Evolutionary conservation across 2,888 invertebrate genomes (phyloP), one percentile per base, ranked within the genome.

Genomic region (Macrophya annulata): DNA sequence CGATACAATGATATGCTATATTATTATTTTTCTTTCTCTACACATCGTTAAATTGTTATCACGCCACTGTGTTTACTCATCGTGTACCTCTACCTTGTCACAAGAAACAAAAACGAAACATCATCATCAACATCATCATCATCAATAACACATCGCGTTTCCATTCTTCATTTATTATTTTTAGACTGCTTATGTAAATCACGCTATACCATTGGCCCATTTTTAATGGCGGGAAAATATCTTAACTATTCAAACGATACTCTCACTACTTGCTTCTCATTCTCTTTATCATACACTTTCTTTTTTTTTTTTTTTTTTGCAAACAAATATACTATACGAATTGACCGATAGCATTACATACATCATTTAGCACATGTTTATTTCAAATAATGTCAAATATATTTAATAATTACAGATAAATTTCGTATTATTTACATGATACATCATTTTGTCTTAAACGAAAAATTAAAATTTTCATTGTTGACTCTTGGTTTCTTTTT

Each of bases 101-200:
- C 43, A n/a, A 74, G 17, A 25, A 74, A 74, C 45, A 45, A 45
- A 21, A 45, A 81, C 68, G 31, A 71, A 65, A 83, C 83, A 68
- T 83, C 68, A 12, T 71, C 43, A 45, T 21, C 40, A 71, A 40
- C n/a, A 72, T 25, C 68, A 68, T 83, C 68, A 12, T 71, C 43
- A 45, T 21, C 40, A 71, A 40, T 15, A 21, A 71, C 25, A 40
- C 31, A 9, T 45, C 43, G n/a, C n/a, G 17, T 62, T 40, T 74
- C 12, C 45, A 15, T n/a, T 45, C 72, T 89, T 89, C 89, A 89
- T 90, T 87, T 89, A 89, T 88, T 92, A 92, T 91, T 92, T 92
- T 92, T 92, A 91, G 91, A 89, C 87, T 87, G 90, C 91, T 91
- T 91, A 91, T 91, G 90, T 92, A 91, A 91, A 92, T 91, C 91